These are phyloP conservation scores for Cheirogaleus major DNA, from an alignment of 2,797 vertebrate genomes.

Conservation along the genomic window DNA sequence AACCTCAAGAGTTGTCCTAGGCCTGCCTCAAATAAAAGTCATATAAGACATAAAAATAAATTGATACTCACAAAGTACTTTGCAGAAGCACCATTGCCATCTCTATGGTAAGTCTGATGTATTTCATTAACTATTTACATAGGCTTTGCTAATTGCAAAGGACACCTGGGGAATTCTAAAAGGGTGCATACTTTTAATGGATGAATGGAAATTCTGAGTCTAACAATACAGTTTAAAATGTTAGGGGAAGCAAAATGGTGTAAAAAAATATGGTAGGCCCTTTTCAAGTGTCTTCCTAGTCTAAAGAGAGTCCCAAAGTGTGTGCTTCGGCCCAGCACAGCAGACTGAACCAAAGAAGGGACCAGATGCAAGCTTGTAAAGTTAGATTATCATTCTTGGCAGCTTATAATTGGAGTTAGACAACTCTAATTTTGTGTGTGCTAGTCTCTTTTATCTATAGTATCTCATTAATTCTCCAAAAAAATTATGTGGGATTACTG, in stretches of 20 bases:
- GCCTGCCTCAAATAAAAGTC: slow-evolving; percentile 23
- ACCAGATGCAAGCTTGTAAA: background rate
- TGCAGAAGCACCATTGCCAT: background rate
- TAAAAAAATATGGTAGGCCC: background rate
- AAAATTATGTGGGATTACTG: background rate
- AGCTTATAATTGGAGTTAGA: background rate
- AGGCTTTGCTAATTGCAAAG: slow-evolving; percentile 56
- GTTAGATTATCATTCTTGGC: background rate
- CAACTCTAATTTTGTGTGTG: background rate
- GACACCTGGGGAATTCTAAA: slow-evolving; percentile 62
- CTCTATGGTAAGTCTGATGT: slow-evolving; percentile 38
- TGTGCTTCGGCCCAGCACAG: background rate
- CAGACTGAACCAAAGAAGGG: background rate
- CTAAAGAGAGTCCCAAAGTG: background rate
- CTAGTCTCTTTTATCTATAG: background rate
- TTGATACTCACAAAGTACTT: background rate
- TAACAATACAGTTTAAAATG: slow-evolving; percentile 37
- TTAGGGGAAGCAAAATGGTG: background rate
- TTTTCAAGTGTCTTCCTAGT: background rate
- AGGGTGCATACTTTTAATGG: slow-evolving; percentile 49
- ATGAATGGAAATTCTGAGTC: slow-evolving; percentile 46
- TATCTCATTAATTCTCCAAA: background rate
- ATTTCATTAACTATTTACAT: slow-evolving; percentile 68
- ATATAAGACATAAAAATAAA: slow-evolving; percentile 11
- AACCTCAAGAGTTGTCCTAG: background rate